Evolutionary conservation across 1,140 invertebrate genomes (phyloP), one percentile per base, ranked within the genome.

Genomic region (Brachystomella parvula): DNA sequence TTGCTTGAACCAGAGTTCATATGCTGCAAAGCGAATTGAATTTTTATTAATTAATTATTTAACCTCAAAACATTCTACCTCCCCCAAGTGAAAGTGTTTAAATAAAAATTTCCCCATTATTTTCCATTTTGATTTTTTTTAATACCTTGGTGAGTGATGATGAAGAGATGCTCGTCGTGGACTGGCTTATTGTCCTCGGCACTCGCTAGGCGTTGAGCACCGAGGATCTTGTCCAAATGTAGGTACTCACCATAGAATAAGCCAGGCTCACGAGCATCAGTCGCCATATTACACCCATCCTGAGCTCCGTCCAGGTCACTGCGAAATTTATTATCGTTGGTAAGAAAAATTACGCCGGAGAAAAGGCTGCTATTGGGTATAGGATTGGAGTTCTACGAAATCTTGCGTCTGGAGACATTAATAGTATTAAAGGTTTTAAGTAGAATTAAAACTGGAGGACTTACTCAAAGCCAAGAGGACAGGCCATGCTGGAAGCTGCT

Each of bases 1-100:
- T 82, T 99, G 96, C 78, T 98, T 98, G 82, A 99, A 99, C 96
- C 96, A 99, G 19, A 99, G 81, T 78, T 99, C 96, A 78, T 98
- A 98, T 0, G 94, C 95, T 97, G 80, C 67, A 81, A 59, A 12
- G 21, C 6, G 49, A 53, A 61, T 39, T 26, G 3, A 60, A 60
- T 28, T 60, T 9, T 28, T 29, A 60, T 60, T 60, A 15, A 15
- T 29, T 28, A 28, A 44, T 12, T 57, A 9, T 57, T n/a, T 28
- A 57, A 57, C 28, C 53, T 57, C 12, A n/a, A 24, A 6, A n/a
- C 39, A 47, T 47, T 47, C 39, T n/a, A 15, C n/a, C 39, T 47
- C 39, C 39, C 39, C n/a, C 12, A 47, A 47, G n/a, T 15, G n/a
- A 15, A 12, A 47, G 39, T 47, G 39, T n/a, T 12, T n/a, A 47